Evolutionary conservation across 2,888 invertebrate species (phyloP).

Genomic region (Blomia tropicalis): DNA sequence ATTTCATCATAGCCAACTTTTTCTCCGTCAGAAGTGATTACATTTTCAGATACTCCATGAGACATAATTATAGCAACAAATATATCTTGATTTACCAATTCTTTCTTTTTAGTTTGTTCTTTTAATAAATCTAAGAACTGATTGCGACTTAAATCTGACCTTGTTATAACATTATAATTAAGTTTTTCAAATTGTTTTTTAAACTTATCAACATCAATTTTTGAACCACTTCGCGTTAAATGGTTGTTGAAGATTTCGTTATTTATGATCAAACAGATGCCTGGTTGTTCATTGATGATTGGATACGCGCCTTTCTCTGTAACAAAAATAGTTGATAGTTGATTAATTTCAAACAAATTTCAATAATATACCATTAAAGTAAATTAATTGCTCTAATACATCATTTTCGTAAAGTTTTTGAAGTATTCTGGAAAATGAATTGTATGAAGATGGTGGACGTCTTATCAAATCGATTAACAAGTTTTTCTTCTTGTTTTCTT

Average conservation of each 20-base stretch:
- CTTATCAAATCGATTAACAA: background rate
- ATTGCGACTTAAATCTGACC: background rate
- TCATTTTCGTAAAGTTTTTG: background rate
- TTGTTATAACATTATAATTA: background rate
- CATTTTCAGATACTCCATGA: background rate
- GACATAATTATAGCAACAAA: constrained; percentile 3
- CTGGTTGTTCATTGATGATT: background rate
- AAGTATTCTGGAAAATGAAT: background rate
- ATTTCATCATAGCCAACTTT: background rate
- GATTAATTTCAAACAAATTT: background rate
- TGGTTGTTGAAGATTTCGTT: background rate
- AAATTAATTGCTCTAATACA: background rate
- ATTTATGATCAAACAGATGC: constrained; percentile 4
- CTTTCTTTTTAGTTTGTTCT: background rate
- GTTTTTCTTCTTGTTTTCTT: constrained; percentile 7
- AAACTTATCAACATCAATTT: background rate
- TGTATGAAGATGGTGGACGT: background rate
- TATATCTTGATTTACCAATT: background rate
- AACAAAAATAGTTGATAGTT: background rate
- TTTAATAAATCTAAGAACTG: background rate
- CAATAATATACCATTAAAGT: background rate
- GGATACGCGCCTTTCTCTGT: constrained; percentile 7
- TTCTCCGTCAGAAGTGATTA: background rate
- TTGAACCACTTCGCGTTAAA: background rate
- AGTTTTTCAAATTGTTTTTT: background rate